A percentile compares a stretch with the other conserved stretches of the same genome.
phyloP scores from a whole-genome alignment of 1,140 invertebrate species.

The Hermetia illucens region DNA sequence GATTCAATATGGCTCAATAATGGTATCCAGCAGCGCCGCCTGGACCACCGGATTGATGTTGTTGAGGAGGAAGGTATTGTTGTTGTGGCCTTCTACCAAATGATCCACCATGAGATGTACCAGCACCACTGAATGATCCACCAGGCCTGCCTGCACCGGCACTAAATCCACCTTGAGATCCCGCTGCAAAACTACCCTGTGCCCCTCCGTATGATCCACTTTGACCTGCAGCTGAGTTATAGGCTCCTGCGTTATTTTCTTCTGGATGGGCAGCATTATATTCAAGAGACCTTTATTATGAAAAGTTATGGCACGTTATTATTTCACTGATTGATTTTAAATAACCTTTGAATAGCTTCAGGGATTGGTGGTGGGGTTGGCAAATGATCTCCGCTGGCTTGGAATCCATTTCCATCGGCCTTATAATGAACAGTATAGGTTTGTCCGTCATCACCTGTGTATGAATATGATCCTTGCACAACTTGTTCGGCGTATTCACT shows the following conservation, averaged over 20 bases:
- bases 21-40: background rate
- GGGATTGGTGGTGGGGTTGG: slow-evolving; percentile 51
- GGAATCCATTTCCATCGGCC: slow-evolving; percentile 42
- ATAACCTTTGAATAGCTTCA: slow-evolving; percentile 33
- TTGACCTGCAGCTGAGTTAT: too few species aligned
- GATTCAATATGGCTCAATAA: too few species aligned
- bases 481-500: slow-evolving; percentile 37
- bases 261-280: too few species aligned
- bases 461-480: slow-evolving; percentile 47
- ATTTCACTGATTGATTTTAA: background rate
- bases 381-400: slow-evolving; percentile 56
- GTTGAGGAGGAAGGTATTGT: background rate
- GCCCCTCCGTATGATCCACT: too few species aligned
- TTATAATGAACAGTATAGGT: slow-evolving; percentile 56
- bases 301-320: too few species aligned
- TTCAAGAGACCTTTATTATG: too few species aligned
- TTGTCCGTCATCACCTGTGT: slow-evolving; percentile 41
- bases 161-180: background rate
- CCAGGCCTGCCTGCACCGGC: background rate
- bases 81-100: background rate
- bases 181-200: background rate
- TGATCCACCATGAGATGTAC: background rate
- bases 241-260: too few species aligned
- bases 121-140: background rate
- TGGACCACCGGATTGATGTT: background rate